Base-by-base conservation (phyloP, 2,113 vertebrate genomes). In the Labeo catla region DNA sequence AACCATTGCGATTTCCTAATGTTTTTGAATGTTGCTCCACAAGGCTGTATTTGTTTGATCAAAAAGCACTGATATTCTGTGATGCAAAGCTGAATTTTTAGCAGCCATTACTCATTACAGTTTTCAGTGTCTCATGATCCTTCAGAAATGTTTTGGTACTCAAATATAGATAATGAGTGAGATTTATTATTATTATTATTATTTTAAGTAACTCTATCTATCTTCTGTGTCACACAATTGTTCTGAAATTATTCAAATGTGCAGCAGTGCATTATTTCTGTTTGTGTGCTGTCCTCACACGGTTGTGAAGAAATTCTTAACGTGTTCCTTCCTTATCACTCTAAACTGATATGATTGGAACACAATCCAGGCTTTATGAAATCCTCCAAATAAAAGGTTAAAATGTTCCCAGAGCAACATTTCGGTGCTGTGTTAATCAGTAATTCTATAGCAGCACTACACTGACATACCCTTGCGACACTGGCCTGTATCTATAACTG, bases 361-460 rank as follows among this genome's bases (percentile, higher is more conserved):
- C 70, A 73, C 19, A 45, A 45, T 16, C 34, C 70, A 45, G 70
- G 39, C 19, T 73, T 73, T 73, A 43, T 73, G 70, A 15, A 73
- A 45, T 73, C 70, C 16, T 73, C 39, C 19, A 23, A 63, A 63
- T 63, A 63, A 23, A 63, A 45, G 70, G 70, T 73, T 73, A 73
- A 73, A 63, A 11, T 9, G 1, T 73, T 73, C 70, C 70, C 39
- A 73, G 70, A 73, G 70, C 70, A 43, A 39, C 70, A 73, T 73
- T 73, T 45, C 21, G 12, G 7, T 39, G 36, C 36, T 19, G 8
- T 16, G 8, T 4, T 36, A 13, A 45, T 45, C 15, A 70, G 28
- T 16, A 16, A 36, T 70, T 39, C 34, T 15, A 39, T 8, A 21
- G 68, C 39, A n/a, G 70, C 19, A 36, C 39, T 21, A 8, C 39